A percentile compares a stretch with the other conserved stretches of the same genome.
These are phyloP conservation scores for Oegoconia quadripuncta DNA, from an alignment of 2,888 invertebrate genomes.

Conservation along the genomic window DNA sequence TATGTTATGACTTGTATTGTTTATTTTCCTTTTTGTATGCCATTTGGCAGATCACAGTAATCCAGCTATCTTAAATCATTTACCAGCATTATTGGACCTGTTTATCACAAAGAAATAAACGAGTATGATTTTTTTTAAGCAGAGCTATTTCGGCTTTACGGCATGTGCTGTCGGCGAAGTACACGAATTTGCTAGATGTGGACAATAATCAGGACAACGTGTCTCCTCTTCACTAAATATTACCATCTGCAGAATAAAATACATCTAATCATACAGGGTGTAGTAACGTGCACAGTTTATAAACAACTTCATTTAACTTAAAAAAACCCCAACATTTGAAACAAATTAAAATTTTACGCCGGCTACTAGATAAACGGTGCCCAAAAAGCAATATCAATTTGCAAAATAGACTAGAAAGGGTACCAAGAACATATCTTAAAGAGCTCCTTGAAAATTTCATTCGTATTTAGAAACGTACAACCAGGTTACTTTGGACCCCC, in stretches of 20 bases:
- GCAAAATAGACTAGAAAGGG: conserved; percentile 65
- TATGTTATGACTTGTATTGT: no score
- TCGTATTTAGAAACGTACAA: conserved; percentile 49
- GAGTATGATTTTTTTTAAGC: no score
- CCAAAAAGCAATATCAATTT: conserved; percentile 61
- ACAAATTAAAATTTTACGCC: conserved; percentile 48
- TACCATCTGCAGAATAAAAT: no score
- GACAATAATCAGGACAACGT: no score
- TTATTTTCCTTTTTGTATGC: no score
- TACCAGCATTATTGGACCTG: no score
- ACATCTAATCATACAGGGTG: not conserved
- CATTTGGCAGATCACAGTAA: no score
- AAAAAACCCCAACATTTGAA: conserved; percentile 9
- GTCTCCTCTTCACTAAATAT: not conserved
- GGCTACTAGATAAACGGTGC: conserved; percentile 40
- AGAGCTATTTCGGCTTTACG: no score
- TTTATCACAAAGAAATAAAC: no score
- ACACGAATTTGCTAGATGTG: no score
- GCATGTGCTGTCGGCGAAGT: no score
- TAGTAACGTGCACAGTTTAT: not conserved
- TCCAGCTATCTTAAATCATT: no score
- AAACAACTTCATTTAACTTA: not conserved
- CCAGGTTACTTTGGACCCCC: conserved; percentile 38
- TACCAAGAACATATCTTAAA: conserved; percentile 51
- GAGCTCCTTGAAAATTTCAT: conserved; percentile 67